Conservation (phyloP, 2,113 vertebrate species). For the rat (Rattus norvegicus) region DNA sequence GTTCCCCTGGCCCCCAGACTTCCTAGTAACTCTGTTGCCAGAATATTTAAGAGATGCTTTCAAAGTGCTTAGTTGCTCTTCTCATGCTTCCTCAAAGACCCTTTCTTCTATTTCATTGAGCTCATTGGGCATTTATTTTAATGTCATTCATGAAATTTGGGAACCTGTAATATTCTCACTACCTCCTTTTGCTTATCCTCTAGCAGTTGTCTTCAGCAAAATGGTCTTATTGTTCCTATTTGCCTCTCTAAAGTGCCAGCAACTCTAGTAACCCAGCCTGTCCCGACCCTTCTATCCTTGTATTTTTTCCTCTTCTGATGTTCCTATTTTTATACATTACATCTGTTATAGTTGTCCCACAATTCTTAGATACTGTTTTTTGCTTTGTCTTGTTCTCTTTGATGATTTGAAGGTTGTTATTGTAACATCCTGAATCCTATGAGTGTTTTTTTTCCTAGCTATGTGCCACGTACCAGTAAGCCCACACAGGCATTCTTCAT, state of each 20-base stretch:
- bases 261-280: neutral
- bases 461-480: neutral
- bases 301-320: neutral
- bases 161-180: neutral
- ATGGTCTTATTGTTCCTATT: neutral
- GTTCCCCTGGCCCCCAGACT: neutral
- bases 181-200: neutral
- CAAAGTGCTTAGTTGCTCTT: neutral
- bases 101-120: neutral
- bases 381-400: neutral
- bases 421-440: neutral
- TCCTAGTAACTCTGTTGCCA: neutral
- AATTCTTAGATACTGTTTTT: neutral
- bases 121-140: neutral
- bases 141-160: neutral
- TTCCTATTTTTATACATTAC: neutral
- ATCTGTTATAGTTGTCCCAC: neutral
- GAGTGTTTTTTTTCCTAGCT: neutral
- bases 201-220: neutral
- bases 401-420: neutral
- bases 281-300: neutral
- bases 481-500: neutral
- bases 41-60: neutral
- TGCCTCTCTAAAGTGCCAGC: neutral
- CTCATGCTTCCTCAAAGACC: neutral